Percentiles rank a stretch among this genome's conserved stretches.
Conservation (phyloP, 1,140 invertebrate species). For the Lepidotrigona ventralis region DNA sequence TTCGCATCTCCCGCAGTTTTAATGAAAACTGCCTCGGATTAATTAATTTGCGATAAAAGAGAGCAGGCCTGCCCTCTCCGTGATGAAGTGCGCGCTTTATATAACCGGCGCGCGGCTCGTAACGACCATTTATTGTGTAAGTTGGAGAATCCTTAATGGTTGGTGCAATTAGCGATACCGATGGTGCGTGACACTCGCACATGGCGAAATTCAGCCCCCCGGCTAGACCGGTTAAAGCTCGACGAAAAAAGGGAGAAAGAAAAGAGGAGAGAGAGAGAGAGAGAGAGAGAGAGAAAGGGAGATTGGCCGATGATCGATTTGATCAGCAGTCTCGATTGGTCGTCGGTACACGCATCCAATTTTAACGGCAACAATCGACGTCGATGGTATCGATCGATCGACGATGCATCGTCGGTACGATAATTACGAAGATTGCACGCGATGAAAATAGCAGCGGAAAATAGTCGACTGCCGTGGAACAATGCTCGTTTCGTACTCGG, state of each 20-base stretch:
- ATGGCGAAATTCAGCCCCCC: not conserved
- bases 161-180: conserved; percentile 64
- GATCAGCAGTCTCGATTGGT: conserved; percentile 6
- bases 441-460: conserved; percentile 18
- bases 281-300: not conserved
- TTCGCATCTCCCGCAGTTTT: not conserved
- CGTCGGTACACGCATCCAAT: not conserved
- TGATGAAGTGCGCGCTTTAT: conserved; percentile 60
- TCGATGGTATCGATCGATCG: conserved; percentile 34
- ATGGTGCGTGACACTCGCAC: conserved; percentile 55
- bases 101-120: conserved; percentile 49
- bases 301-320: conserved; percentile 56
- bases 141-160: conserved; percentile 67
- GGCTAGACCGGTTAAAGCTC: not conserved
- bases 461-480: conserved; percentile 1
- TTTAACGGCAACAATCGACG: conserved; percentile 17
- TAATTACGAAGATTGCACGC: conserved; percentile 31
- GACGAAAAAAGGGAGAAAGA: not conserved
- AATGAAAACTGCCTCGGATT: conserved; percentile 45
- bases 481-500: not conserved
- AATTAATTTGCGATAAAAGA: conserved; percentile 56
- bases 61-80: not conserved
- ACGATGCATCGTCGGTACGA: conserved; percentile 9
- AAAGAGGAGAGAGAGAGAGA: not conserved
- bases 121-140: conserved; percentile 64